These are phyloP conservation scores for Sinelater perroti DNA, from an alignment of 2,888 invertebrate species.

Conservation along the genomic window DNA sequence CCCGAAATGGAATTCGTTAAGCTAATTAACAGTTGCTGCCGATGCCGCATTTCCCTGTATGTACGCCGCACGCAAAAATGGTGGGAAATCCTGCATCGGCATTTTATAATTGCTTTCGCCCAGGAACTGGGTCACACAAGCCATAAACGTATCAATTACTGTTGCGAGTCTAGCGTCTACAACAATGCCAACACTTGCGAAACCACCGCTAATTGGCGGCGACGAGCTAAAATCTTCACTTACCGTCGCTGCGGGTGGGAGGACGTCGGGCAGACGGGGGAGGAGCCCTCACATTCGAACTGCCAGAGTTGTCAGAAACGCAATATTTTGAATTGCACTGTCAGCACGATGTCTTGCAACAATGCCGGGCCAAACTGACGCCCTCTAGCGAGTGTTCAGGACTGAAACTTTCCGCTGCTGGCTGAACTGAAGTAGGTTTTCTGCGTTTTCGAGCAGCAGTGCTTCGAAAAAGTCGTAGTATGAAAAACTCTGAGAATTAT, in stretches of 20 bases:
- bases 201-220: no score
- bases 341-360: constrained; percentile 1
- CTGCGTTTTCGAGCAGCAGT: not conserved
- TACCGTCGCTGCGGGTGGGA: no score
- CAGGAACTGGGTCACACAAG: constrained; percentile 6
- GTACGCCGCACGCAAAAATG: constrained; percentile 10
- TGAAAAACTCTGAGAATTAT: no score
- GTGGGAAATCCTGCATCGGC: constrained; percentile 14
- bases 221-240: no score
- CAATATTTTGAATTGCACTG: no score
- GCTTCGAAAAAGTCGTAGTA: no score
- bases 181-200: no score
- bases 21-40: constrained; percentile 11
- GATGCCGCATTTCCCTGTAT: constrained; percentile 11
- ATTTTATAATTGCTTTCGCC: constrained; percentile 22
- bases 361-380: constrained; percentile 2
- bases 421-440: constrained; percentile 1
- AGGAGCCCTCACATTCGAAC: no score
- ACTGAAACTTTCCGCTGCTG: not conserved
- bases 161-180: not conserved
- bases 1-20: not conserved
- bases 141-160: constrained; percentile 1
- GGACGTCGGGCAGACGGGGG: no score
- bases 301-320: no score
- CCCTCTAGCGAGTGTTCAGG: not conserved